Evolutionary conservation across 1,140 invertebrate species (phyloP), one percentile per base, ranked within the genome.

Genomic region (Lasioglossum baleicum): DNA sequence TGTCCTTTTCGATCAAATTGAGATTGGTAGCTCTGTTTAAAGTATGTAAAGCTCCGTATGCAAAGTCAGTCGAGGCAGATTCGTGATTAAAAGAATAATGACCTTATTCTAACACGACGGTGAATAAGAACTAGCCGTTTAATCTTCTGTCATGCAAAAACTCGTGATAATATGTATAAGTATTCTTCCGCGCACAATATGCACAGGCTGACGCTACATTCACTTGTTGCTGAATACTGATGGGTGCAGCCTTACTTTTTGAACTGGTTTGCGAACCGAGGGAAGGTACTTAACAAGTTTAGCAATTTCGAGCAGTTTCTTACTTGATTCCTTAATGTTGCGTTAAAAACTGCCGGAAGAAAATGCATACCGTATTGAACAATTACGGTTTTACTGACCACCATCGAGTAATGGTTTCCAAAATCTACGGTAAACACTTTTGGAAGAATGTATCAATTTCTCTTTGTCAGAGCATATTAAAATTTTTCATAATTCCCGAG

Each of bases 161-260:
- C n/a, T n/a, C n/a, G 7, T 58, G 56, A 58, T 58, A 58, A 58
- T 40, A 7, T 26, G 26, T 26, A 26, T 15, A 44, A 44, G 6
- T 22, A 44, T 10, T 10, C 35, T 11, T 2, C 40, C 6, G 42
- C 22, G 8, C 6, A 26, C n/a, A 64, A 20, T 20, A 44, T 26
- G 8, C 31, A 35, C 35, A 40, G 20, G 2, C 44, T 56, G 31
- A 35, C 22, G 48, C 20, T 40, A 56, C 10, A 40, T 40, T 70
- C 68, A 70, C 68, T 70, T 70, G 68, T 70, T 70, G 68, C 48
- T 56, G 42, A 6, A 42, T 65, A 65, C 40, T 15, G n/a, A 58
- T 58, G 56, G 56, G 20, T 20, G 56, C n/a, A n/a, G 56, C 56
- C 56, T 7, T 58, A 58, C 56, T 58, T 58, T 58, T 22, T 58